Base-by-base conservation (phyloP, 2,797 vertebrate genomes). In the Aeoliscus strigatus region DNA sequence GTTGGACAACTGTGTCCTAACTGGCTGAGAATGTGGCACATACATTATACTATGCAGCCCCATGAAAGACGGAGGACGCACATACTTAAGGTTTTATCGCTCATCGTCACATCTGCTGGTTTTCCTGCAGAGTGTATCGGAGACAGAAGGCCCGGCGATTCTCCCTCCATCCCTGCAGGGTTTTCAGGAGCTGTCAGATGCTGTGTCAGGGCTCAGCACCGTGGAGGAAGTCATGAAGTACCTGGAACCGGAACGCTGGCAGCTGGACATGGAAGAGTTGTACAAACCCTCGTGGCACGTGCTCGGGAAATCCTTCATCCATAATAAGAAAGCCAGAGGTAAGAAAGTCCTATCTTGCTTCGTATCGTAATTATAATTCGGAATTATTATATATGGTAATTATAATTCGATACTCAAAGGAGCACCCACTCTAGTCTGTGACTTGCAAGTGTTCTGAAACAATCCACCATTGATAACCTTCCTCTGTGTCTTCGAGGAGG, bases 171-270 rank as follows among this genome's bases (percentile, higher is more conserved):
- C 91, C 31, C 77, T 85, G 61, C 80, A 92, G 70, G 90, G 87
- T 0, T 68, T 94, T 34, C 93, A 97, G 50, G 83, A 90, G 34
- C 61, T 99, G 40, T 92, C 90, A 34, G 90, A 92, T 0, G 88
- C 89, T 0, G 89, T 99, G 4, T 75, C 90, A 9, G 88, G 68
- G 4, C 91, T 98, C 8, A 84, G 85, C 54, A 97, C 94, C 0
- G 80, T 99, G 82, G 96, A 99, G 83, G 94, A 98, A 59, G 91
- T 99, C 24, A 93, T 98, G 84, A 92, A 92, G 39, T 99, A 92
- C 59, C 87, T 99, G 24, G 95, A 99, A 67, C 96, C 96, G 0
- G 95, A 99, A 8, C 84, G 89, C 45, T 99, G 95, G 95, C 94
- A 94, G 48, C 72, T 94, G 77, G 96, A 98, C 75, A 88, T 98